Percentiles rank a stretch among this genome's conserved stretches.
phyloP scores from a whole-genome alignment of 2,797 vertebrate genomes.

The Takifugu rubripes region DNA sequence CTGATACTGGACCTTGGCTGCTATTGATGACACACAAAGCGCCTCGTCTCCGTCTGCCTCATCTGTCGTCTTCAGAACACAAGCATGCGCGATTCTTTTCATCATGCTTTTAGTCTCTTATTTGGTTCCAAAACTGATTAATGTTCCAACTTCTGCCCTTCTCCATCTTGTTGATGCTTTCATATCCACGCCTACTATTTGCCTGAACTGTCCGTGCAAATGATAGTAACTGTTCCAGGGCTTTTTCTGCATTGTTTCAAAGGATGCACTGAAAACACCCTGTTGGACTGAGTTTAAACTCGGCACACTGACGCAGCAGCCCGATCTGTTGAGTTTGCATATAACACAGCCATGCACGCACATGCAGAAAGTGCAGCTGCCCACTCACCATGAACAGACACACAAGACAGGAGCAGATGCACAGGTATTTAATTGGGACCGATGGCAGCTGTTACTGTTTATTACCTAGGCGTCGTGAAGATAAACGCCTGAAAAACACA shows the following conservation, averaged over 20 bases:
- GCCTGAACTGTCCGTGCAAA: background rate
- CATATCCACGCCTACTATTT: slow-evolving; percentile 7
- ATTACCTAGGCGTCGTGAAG: slow-evolving; percentile 57
- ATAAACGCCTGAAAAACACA: slow-evolving; percentile 48
- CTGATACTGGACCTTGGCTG: slow-evolving; percentile 54
- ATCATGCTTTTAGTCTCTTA: slow-evolving; percentile 32
- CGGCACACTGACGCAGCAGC: slow-evolving; percentile 7
- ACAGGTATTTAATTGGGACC: slow-evolving; percentile 70
- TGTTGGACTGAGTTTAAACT: slow-evolving; percentile 1
- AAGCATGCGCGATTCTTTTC: slow-evolving; percentile 28
- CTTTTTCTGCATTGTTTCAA: slow-evolving; percentile 28
- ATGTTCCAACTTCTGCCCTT: slow-evolving; percentile 27
- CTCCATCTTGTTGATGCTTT: slow-evolving; percentile 10
- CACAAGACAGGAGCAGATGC: slow-evolving; percentile 60
- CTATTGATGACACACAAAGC: slow-evolving; percentile 63
- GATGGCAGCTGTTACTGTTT: slow-evolving; percentile 74
- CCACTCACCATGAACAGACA: slow-evolving; percentile 26
- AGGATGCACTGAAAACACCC: slow-evolving; percentile 13
- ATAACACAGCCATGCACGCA: background rate
- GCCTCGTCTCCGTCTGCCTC: slow-evolving; percentile 28
- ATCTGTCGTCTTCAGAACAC: slow-evolving; percentile 35
- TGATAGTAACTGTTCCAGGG: slow-evolving; percentile 21
- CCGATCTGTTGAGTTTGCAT: slow-evolving; percentile 11
- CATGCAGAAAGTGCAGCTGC: background rate
- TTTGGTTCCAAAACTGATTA: slow-evolving; percentile 44